Base-by-base conservation (phyloP, 2,797 vertebrate species). In the Hyperoplus lanceolatus region DNA sequence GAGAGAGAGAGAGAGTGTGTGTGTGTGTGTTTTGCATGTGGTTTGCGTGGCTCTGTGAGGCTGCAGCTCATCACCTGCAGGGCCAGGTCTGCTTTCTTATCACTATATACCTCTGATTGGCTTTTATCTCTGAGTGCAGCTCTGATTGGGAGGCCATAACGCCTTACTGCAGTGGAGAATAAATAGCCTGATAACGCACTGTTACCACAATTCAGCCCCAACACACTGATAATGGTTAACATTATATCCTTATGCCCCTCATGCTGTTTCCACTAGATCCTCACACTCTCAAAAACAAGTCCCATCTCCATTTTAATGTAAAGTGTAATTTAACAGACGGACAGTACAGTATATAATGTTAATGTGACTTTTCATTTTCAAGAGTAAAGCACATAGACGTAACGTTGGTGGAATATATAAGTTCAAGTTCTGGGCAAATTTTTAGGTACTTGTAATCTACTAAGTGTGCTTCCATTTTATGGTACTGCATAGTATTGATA, bases 51-150 rank as follows among this genome's bases (percentile, higher is more conserved):
- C 74, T 79, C 60, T 60, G 29, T 29, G 65, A 77, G 62, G 61
- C 68, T 18, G 18, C 42, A 66, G 77, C 84, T 89, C 83, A 76
- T 90, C 88, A 89, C 80, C 89, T 90, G 77, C 81, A 78, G 82
- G 65, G 42, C 62, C 85, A 84, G 81, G 69, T 87, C 81, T 67
- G 82, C 66, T 78, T 70, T 80, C 89, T 93, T 93, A 92, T 93
- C 90, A 80, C 82, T 79, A 63, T 67, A 39, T 85, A 81, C 87
- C 86, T 90, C 83, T 83, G 89, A 90, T 93, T 93, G 90, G 90
- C 70, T 63, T 64, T 91, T 92, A 92, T 93, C 90, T 90, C 54
- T 61, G 41, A 21, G 18, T 42, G 39, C 56, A 10, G 82, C 77
- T 84, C 75, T 82, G 87, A 91, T 90, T 90, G 82, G 73, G 79